A percentile compares a stretch with the other conserved stretches of the same genome.
Evolutionary conservation across 2,888 invertebrate species (phyloP).

Genomic region (Acronicta aceris): DNA sequence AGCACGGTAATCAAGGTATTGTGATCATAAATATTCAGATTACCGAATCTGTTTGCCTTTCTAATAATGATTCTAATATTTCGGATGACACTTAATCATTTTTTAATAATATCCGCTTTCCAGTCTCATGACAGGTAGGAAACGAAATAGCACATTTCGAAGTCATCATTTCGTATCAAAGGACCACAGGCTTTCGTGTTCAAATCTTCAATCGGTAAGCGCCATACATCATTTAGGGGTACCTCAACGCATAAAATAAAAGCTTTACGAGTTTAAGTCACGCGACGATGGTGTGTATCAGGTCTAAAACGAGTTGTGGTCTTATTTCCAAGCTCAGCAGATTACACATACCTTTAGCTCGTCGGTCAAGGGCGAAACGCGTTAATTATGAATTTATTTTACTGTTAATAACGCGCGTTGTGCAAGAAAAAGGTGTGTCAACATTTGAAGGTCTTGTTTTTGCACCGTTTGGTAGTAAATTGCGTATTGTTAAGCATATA

Average conservation of each 20-base stretch:
- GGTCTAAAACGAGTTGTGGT: constrained; percentile 24
- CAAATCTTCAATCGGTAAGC: constrained; percentile 2
- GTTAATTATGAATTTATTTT: constrained; percentile 51
- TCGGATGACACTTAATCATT: too few species aligned
- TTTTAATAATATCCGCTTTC: too few species aligned
- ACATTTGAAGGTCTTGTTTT: constrained; percentile 37
- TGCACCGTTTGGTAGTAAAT: constrained; percentile 26
- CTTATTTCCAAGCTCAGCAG: constrained; percentile 34
- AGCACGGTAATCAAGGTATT: too few species aligned
- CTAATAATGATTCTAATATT: too few species aligned
- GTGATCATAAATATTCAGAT: too few species aligned
- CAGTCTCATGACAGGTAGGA: too few species aligned
- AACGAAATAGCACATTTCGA: not conserved
- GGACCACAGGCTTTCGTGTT: constrained; percentile 4
- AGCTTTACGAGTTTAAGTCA: constrained; percentile 24
- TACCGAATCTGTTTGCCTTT: too few species aligned
- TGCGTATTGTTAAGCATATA: not conserved
- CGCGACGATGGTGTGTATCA: constrained; percentile 25
- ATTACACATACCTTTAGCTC: constrained; percentile 37
- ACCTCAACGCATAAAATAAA: constrained; percentile 19
- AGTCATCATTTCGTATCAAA: constrained; percentile 6
- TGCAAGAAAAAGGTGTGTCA: constrained; percentile 43
- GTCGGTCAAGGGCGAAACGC: constrained; percentile 49
- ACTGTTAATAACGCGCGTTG: constrained; percentile 49
- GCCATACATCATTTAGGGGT: constrained; percentile 20